phyloP scores from a whole-genome alignment of 2,888 invertebrate genomes.

The Homarus gammarus region DNA sequence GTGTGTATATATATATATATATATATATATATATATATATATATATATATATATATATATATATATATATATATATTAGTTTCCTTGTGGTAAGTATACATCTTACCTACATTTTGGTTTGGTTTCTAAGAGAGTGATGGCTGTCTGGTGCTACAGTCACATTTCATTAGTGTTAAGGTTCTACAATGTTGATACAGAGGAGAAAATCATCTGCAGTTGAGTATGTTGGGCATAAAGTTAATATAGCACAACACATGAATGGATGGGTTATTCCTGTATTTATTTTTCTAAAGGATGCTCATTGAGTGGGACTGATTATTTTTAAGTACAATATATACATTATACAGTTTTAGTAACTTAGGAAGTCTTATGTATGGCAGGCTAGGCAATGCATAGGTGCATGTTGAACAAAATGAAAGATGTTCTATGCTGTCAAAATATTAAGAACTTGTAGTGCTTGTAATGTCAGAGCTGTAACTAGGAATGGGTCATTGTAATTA shows the following conservation, averaged over 20 bases:
- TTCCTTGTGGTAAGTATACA: background rate
- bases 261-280: constrained; percentile 12
- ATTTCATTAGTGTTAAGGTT: constrained; percentile 7
- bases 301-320: constrained; percentile 20
- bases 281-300: constrained; percentile 20
- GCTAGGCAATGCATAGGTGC: constrained; percentile 1
- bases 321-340: background rate
- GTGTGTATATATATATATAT: too few relatives aligned
- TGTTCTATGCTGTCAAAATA: background rate
- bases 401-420: background rate
- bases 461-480: background rate
- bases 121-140: constrained; percentile 20
- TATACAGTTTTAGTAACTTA: background rate
- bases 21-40: too few relatives aligned
- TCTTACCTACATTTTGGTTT: constrained; percentile 9
- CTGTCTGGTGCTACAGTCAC: constrained; percentile 45
- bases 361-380: constrained; percentile 10
- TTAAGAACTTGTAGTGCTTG: background rate
- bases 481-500: background rate
- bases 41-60: too few relatives aligned
- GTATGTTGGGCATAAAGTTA: background rate
- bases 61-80: too few relatives aligned
- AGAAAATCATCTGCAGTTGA: background rate
- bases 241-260: background rate
- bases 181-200: background rate